Percentiles rank a stretch among this genome's conserved stretches.
These are phyloP conservation scores for Folsomia candida DNA, from an alignment of 2,888 invertebrate species.

Conservation along the genomic window DNA sequence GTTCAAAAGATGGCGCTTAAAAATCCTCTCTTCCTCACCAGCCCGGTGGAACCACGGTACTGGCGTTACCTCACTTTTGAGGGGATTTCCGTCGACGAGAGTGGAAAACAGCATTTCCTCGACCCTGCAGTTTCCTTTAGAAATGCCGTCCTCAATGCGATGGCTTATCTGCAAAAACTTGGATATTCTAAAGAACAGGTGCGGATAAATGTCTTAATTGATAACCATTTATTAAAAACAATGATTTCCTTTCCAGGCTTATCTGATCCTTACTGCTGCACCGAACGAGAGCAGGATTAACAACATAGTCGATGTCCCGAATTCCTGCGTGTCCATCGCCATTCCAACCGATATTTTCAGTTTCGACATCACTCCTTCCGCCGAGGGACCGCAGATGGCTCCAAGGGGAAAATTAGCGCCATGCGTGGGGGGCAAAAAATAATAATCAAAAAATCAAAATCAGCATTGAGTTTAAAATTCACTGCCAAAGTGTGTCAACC, in stretches of 20 bases:
- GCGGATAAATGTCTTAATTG: conserved; percentile 9
- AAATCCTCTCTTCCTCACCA: conserved; percentile 39
- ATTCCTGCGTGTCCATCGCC: conserved; percentile 24
- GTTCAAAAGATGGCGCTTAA: conserved; percentile 28
- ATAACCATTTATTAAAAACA: background rate
- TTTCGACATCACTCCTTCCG: conserved; percentile 35
- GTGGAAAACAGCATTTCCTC: conserved; percentile 39
- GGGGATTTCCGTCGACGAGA: conserved; percentile 37
- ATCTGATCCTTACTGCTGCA: conserved; percentile 21
- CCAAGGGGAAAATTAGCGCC: conserved; percentile 17
- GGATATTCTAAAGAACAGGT: conserved; percentile 40
- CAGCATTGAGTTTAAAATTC: too few species aligned
- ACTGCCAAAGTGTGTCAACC: too few species aligned
- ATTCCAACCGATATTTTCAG: conserved; percentile 40
- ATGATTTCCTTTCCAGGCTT: background rate
- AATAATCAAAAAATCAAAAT: too few species aligned
- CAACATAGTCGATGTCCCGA: conserved; percentile 41
- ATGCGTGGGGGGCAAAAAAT: background rate
- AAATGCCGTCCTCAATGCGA: conserved; percentile 36
- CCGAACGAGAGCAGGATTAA: conserved; percentile 35
- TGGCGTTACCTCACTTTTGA: conserved; percentile 37
- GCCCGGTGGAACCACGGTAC: conserved; percentile 36
- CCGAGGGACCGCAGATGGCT: conserved; percentile 19
- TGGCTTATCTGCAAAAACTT: conserved; percentile 40
- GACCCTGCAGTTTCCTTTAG: conserved; percentile 33